A percentile compares a stretch with the other conserved stretches of the same genome.
phyloP scores from a whole-genome alignment of 2,113 vertebrate genomes.

The Channa maculata region DNA sequence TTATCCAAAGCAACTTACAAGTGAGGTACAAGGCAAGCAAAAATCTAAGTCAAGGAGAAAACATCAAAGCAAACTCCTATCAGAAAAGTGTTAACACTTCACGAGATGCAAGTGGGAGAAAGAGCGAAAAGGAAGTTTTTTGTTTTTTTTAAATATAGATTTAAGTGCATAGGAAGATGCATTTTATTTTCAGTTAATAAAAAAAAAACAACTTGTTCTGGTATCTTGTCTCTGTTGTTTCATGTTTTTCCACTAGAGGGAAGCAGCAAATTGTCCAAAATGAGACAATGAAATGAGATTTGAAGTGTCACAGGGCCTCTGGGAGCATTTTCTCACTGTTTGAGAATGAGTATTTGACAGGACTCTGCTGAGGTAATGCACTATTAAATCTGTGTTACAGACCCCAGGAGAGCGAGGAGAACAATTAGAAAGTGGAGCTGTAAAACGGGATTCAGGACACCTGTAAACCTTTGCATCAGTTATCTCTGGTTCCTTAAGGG shows the following conservation, averaged over 20 bases:
- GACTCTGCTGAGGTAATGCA: constrained; percentile 20
- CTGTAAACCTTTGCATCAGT: constrained; percentile 58
- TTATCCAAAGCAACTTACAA: no score
- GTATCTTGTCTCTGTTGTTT: constrained; percentile 14
- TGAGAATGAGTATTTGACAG: constrained; percentile 45
- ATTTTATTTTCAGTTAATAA: not conserved
- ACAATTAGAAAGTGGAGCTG: constrained; percentile 78
- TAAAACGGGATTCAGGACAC: constrained; percentile 73
- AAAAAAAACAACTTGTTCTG: not conserved
- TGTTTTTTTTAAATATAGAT: no score
- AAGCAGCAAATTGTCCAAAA: constrained; percentile 14
- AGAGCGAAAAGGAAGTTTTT: no score
- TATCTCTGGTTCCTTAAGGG: constrained; percentile 32
- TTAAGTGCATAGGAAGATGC: not conserved
- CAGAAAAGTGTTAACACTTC: no score
- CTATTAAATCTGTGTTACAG: constrained; percentile 64
- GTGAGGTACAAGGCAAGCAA: no score
- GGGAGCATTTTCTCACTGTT: constrained; percentile 43
- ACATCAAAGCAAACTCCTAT: no score
- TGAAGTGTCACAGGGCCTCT: constrained; percentile 67
- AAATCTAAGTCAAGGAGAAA: no score
- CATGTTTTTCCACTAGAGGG: constrained; percentile 53
- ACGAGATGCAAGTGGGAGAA: no score
- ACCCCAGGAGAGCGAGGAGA: constrained; percentile 56
- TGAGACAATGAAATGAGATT: constrained; percentile 12